Evolutionary conservation across 2,113 vertebrate species (phyloP), one percentile per base, ranked within the genome.

Genomic region (Panthera tigris): DNA sequence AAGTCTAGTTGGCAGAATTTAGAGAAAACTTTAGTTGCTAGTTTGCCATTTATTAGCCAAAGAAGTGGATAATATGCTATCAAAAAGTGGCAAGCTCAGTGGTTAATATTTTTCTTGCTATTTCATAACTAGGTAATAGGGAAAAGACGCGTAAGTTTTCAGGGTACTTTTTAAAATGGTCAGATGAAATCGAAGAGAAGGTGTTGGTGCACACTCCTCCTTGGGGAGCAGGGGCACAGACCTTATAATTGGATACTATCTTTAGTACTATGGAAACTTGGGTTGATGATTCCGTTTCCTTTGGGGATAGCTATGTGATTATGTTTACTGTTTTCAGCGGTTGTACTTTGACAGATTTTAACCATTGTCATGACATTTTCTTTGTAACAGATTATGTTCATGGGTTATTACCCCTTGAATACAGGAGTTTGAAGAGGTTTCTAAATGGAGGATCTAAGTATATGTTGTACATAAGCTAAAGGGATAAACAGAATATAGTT

Each of bases 11-110:
- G 99, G 13, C 98, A 98, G 94, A 99, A 99, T 98, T 99, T 99
- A 99, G 99, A 99, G 99, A 99, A 97, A 99, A 98, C 99, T 99
- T 99, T 99, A 99, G 98, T 99, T 96, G 99, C 99, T 98, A 99
- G 99, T 99, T 99, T 99, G 99, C 99, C 99, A 57, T 98, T 99
- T 98, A 99, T 99, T 99, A 98, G 98, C 97, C 99, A 99, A 99
- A 99, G 99, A 99, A 98, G 98, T 99, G 98, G 99, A 99, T 99
- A 99, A 99, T 33, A 95, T 99, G 96, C 99, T 99, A 99, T 99
- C 96, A 97, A 98, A 99, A 98, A 99, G 99, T 96, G 99, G 99
- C 98, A 99, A 99, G 97, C 99, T 99, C 97, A 97, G 99, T 99
- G 99, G 99, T 99, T 99, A 99, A 99, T 99, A 99, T 98, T 79